Percentiles rank a stretch among this genome's conserved stretches.
Evolutionary conservation across 1,140 invertebrate genomes (phyloP).

Genomic region (Centruroides vittatus): DNA sequence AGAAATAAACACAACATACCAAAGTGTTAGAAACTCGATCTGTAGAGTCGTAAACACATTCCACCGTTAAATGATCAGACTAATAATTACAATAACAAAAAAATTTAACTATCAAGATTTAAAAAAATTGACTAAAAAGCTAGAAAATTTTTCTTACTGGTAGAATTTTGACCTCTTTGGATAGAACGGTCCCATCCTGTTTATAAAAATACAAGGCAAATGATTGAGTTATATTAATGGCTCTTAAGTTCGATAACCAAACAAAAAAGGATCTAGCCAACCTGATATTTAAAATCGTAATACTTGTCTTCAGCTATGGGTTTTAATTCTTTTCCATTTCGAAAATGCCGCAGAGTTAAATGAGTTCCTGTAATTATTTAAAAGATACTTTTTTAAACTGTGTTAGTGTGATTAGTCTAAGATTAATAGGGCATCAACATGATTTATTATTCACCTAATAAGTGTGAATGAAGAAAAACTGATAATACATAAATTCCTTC

Average conservation of each 20-base stretch:
- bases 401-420: too few species aligned
- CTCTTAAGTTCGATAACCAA: too few species aligned
- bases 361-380: conserved; percentile 40
- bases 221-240: too few species aligned
- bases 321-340: conserved; percentile 54
- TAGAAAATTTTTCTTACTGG: too few species aligned
- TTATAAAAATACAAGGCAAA: too few species aligned
- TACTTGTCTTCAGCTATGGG: conserved; percentile 50
- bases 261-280: not conserved
- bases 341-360: conserved; percentile 58
- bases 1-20: conserved; percentile 1
- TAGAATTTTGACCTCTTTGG: too few species aligned
- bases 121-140: too few species aligned
- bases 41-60: conserved; percentile 18
- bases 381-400: too few species aligned
- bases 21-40: conserved; percentile 11
- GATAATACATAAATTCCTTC: conserved; percentile 52
- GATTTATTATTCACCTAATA: conserved; percentile 2
- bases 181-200: too few species aligned
- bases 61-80: conserved; percentile 17
- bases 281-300: conserved; percentile 67
- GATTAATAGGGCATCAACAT: too few species aligned
- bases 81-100: not conserved
- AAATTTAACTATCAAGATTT: too few species aligned
- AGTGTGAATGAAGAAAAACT: conserved; percentile 1